Conservation (phyloP, 1,140 invertebrate genomes). For the Galleria mellonella region DNA sequence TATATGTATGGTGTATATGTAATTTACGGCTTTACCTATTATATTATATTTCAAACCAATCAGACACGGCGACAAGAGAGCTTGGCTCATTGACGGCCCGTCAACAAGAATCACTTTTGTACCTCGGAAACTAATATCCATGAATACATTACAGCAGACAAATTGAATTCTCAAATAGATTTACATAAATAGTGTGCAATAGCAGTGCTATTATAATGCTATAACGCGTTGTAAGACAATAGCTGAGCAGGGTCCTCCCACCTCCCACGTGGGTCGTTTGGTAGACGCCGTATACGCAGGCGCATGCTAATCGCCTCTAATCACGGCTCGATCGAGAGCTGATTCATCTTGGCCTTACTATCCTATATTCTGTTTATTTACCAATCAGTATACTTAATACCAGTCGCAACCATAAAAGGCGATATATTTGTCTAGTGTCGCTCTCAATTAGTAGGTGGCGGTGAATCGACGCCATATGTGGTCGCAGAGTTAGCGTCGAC, state of each 20-base stretch:
- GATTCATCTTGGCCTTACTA: constrained; percentile 54
- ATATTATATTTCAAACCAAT: constrained; percentile 13
- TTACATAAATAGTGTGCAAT: constrained; percentile 66
- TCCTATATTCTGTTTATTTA: constrained; percentile 63
- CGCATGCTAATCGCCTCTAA: constrained; percentile 68
- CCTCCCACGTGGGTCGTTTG: constrained; percentile 48
- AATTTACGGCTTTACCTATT: constrained; percentile 1
- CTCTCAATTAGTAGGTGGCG: constrained; percentile 62
- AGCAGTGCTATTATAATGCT: constrained; percentile 55
- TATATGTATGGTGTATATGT: background rate
- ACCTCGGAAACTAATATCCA: constrained; percentile 34
- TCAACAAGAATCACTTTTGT: constrained; percentile 24
- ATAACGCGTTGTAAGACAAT: constrained; percentile 66
- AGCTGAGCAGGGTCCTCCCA: constrained; percentile 43
- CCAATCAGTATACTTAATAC: constrained; percentile 61
- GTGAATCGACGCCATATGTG: constrained; percentile 62
- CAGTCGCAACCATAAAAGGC: constrained; percentile 60
- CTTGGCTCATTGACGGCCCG: constrained; percentile 30
- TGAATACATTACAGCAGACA: constrained; percentile 51
- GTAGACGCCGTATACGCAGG: constrained; percentile 25
- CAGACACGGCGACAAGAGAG: constrained; percentile 17
- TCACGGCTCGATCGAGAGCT: constrained; percentile 63
- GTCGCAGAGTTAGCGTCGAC: constrained; percentile 50
- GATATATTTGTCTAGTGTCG: constrained; percentile 67
- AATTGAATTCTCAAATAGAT: constrained; percentile 64